Percentiles rank a stretch among this genome's conserved stretches.
Evolutionary conservation across 2,797 vertebrate species (phyloP).

Genomic region (Tokudaia muenninki): DNA sequence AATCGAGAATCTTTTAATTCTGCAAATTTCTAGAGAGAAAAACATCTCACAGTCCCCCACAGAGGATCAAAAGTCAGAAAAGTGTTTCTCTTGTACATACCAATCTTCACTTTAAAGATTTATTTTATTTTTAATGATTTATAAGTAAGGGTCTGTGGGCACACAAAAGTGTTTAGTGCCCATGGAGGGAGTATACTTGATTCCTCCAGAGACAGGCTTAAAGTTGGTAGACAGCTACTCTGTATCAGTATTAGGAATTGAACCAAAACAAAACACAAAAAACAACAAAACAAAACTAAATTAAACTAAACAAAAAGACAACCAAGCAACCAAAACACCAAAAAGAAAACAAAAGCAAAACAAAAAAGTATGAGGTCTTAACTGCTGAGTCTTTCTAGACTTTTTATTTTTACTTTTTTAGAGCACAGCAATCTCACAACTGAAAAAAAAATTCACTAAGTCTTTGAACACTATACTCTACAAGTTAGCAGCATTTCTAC

Average conservation of each 20-base stretch:
- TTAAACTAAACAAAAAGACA: neutral
- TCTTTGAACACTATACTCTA: neutral
- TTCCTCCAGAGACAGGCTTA: neutral
- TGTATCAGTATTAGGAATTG: neutral
- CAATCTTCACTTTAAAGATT: neutral
- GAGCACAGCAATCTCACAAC: neutral
- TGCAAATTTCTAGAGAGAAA: neutral
- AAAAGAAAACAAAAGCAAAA: too few species aligned
- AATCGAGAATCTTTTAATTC: neutral
- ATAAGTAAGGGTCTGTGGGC: too few species aligned
- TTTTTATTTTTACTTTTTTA: neutral
- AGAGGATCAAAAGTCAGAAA: neutral
- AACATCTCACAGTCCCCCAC: neutral
- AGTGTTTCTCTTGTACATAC: neutral
- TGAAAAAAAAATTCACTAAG: slow-evolving; percentile 5
- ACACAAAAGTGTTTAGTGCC: too few species aligned
- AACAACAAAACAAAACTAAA: too few species aligned
- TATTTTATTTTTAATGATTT: neutral
- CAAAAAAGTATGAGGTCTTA: neutral
- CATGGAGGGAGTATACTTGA: neutral
- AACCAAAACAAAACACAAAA: neutral
- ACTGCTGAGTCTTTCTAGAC: neutral
- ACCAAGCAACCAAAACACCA: too few species aligned
- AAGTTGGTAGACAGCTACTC: neutral
- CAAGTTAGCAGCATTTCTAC: neutral